Conservation (phyloP, 37 sponge, comb jelly and placozoan species). For the Halichondria panicea region DNA sequence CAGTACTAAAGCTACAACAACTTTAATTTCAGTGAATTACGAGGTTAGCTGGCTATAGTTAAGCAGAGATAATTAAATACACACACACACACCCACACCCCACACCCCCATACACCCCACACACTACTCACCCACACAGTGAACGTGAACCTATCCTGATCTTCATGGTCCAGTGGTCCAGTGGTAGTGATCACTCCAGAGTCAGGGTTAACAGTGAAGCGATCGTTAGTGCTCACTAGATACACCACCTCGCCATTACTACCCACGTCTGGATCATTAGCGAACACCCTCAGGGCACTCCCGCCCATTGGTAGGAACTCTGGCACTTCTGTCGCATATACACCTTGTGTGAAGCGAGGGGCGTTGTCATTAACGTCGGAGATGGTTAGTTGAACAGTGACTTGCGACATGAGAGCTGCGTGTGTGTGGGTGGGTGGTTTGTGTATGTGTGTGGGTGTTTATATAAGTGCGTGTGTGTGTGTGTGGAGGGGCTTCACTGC, state of each 20-base stretch:
- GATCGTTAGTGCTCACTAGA: background rate
- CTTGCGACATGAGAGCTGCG: conserved; percentile 17
- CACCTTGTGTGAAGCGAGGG: conserved; percentile 33
- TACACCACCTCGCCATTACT: conserved; percentile 23
- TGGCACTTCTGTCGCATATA: conserved; percentile 27
- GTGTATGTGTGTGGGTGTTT: background rate
- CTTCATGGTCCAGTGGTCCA: conserved; percentile 40
- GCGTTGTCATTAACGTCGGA: conserved; percentile 63
- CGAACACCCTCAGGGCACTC: conserved; percentile 16
- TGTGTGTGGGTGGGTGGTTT: background rate
- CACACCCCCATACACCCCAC: too few relatives aligned
- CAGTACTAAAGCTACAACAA: too few relatives aligned
- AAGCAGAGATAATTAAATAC: too few relatives aligned
- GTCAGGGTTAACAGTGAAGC: conserved; percentile 41
- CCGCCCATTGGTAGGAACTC: conserved; percentile 33
- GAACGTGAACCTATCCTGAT: background rate
- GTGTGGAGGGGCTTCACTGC: background rate
- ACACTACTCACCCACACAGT: conserved; percentile 2
- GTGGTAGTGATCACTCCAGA: conserved; percentile 45
- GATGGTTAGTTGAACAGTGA: conserved; percentile 37
- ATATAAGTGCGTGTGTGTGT: too few relatives aligned
- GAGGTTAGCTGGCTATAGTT: too few relatives aligned
- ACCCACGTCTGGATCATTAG: conserved; percentile 28
- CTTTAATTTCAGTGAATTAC: too few relatives aligned
- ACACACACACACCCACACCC: too few relatives aligned